Evolutionary conservation across 2,797 vertebrate genomes (phyloP), one percentile per base, ranked within the genome.

Genomic region (Sebastes dallii): DNA sequence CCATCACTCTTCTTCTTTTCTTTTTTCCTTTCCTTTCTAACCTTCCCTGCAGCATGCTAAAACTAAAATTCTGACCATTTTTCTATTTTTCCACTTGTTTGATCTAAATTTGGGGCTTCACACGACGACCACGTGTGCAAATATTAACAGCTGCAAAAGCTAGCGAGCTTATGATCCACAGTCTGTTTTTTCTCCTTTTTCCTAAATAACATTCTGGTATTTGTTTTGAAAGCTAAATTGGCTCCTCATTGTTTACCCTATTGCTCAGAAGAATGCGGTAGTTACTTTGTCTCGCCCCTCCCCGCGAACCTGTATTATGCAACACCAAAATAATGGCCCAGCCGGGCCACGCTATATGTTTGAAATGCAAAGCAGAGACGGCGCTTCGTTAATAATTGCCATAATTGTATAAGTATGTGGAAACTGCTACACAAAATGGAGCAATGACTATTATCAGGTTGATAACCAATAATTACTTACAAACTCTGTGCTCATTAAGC

Each of bases 381-480:
- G 11, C 2, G 68, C 84, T 74, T 86, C 76, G 60, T 88, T 86
- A 88, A 92, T 90, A 89, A 92, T 92, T 84, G 73, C 80, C 83
- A 67, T 95, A 94, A 95, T 95, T 92, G 93, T 94, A 89, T 93
- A 94, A 92, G 89, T 94, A 89, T 82, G 89, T 87, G 84, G 92
- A 93, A 90, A 93, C 82, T 64, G 87, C 88, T 72, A 80, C 76
- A 90, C 87, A 89, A 93, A 95, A 93, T 89, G 83, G 86, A 91
- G 90, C 88, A 92, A 94, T 92, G 90, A 92, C 94, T 95, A 84
- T 95, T 94, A 95, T 95, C 94, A 93, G 92, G 92, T 90, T 95
- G 94, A 94, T 94, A 95, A 92, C 94, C 92, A 87, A 94, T 95
- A 95, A 95, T 95, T 96, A 95, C 92, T 92, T 86, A 90, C 86